Conservation (phyloP, 1,140 invertebrate species). For the Hyphantria cunea region DNA sequence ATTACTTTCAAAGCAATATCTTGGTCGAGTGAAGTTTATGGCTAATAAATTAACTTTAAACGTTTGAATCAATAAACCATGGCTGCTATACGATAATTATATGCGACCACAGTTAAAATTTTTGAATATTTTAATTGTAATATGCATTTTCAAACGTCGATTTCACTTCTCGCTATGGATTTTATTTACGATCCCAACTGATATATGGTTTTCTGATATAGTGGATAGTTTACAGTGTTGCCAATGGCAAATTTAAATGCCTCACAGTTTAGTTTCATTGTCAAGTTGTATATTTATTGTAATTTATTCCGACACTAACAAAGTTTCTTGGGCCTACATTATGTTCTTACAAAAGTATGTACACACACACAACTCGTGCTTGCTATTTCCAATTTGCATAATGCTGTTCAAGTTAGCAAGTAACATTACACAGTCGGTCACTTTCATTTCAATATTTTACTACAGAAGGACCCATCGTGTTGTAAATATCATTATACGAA, state of each 20-base stretch:
- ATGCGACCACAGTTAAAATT: constrained; percentile 29
- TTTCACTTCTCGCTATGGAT: constrained; percentile 43
- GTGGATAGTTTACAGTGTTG: constrained; percentile 24
- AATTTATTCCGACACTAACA: constrained; percentile 47
- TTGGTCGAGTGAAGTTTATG: constrained; percentile 1
- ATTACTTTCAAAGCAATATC: constrained; percentile 2
- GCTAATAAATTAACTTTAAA: constrained; percentile 12
- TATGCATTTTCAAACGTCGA: constrained; percentile 43
- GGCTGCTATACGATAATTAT: constrained; percentile 23
- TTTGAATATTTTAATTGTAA: constrained; percentile 53
- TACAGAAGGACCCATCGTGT: background rate
- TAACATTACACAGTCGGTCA: constrained; percentile 1
- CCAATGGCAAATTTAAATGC: constrained; percentile 34
- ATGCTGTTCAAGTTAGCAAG: constrained; percentile 6
- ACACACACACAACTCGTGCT: constrained; percentile 31
- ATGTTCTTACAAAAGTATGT: constrained; percentile 24
- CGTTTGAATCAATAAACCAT: constrained; percentile 16
- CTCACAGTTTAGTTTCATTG: constrained; percentile 42
- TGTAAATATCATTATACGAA: background rate
- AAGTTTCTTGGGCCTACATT: constrained; percentile 27
- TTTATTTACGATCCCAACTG: constrained; percentile 47
- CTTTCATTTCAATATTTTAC: constrained; percentile 17
- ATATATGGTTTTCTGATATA: constrained; percentile 53
- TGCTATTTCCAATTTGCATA: constrained; percentile 38
- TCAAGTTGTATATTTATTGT: constrained; percentile 52